Evolutionary conservation across 2,113 vertebrate species (phyloP).

Genomic region (Psephotus haematonotus): DNA sequence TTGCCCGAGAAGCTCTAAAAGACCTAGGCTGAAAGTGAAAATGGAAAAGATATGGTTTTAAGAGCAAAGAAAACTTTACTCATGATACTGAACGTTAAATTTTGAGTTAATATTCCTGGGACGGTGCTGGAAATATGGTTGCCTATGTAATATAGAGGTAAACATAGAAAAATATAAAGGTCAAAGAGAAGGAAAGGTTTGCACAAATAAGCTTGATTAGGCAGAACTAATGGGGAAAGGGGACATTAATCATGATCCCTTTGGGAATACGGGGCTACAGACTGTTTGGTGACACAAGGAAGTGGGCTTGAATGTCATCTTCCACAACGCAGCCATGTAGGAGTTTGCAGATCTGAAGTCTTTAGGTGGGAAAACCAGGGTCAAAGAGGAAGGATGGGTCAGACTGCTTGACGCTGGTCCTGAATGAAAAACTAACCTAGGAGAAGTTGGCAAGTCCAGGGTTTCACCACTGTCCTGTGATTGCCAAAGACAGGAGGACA

Average conservation of each 20-base stretch:
- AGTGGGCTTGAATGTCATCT: neutral
- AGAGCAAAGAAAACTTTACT: neutral
- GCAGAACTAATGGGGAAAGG: neutral
- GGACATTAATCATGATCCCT: neutral
- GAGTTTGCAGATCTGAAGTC: neutral
- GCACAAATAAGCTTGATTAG: neutral
- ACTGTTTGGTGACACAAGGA: neutral
- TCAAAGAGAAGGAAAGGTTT: neutral
- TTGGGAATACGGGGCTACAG: neutral
- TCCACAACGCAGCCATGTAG: neutral
- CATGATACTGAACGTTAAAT: neutral
- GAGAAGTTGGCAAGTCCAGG: neutral
- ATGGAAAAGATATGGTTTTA: neutral
- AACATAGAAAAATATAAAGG: neutral
- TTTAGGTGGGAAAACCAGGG: neutral
- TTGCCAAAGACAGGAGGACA: neutral
- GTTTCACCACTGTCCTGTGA: neutral
- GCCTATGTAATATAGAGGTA: neutral
- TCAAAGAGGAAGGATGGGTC: neutral
- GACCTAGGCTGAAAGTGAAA: neutral
- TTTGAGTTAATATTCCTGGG: neutral
- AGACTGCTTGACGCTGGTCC: neutral
- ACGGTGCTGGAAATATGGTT: neutral
- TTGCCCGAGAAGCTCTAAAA: neutral
- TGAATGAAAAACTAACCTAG: neutral